A percentile compares a stretch with the other conserved stretches of the same genome.
phyloP scores from a whole-genome alignment of 2,113 vertebrate genomes.

The Marmota monax region DNA sequence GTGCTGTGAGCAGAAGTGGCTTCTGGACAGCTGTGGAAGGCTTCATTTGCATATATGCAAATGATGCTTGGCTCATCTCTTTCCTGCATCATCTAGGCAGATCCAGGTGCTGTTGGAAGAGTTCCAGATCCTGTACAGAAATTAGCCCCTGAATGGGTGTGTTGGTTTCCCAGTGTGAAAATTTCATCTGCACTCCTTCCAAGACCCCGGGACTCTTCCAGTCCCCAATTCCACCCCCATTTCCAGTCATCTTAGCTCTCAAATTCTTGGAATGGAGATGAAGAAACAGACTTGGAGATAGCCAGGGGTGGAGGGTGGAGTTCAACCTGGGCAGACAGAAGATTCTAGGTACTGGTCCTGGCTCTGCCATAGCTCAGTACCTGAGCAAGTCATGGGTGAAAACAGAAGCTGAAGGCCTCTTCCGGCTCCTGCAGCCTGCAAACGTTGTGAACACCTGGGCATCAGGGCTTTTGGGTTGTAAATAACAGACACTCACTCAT shows the following conservation, averaged over 20 bases:
- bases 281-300: slow-evolving; percentile 30
- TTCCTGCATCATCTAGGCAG: slow-evolving; percentile 56
- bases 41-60: slow-evolving; percentile 80
- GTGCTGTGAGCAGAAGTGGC: slow-evolving; percentile 25
- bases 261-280: neutral
- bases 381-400: neutral
- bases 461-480: neutral
- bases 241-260: neutral
- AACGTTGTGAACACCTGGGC: neutral
- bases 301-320: neutral
- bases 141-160: slow-evolving; percentile 56
- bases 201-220: slow-evolving; percentile 34
- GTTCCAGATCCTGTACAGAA: slow-evolving; percentile 69
- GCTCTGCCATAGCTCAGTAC: neutral
- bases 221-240: neutral
- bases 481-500: neutral
- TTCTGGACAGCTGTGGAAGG: slow-evolving; percentile 53
- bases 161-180: slow-evolving; percentile 56
- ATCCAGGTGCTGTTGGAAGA: slow-evolving; percentile 74
- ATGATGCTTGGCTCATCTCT: slow-evolving; percentile 11
- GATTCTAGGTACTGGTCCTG: neutral
- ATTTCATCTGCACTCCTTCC: slow-evolving; percentile 65
- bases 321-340: neutral
- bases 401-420: neutral
- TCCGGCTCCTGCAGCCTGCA: neutral